These are phyloP conservation scores for Neodiprion lecontei DNA, from an alignment of 1,140 invertebrate genomes.

Conservation along the genomic window DNA sequence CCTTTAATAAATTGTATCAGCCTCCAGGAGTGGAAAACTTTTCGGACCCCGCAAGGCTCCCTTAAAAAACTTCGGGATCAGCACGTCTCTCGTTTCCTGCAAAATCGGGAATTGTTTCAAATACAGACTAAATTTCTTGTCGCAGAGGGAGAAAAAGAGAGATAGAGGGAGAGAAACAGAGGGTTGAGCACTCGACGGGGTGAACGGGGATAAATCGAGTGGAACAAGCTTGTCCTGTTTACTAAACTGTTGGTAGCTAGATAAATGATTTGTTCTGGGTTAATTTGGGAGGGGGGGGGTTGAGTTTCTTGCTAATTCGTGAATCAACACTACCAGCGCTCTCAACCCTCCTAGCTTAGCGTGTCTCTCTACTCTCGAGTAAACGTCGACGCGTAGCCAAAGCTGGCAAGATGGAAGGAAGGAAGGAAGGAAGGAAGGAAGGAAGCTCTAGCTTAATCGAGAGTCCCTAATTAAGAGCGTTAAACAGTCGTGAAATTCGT, in stretches of 20 bases:
- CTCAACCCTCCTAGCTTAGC: background rate
- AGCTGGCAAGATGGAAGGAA: slow-evolving; percentile 22
- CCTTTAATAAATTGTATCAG: slow-evolving; percentile 22
- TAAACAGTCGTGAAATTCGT: slow-evolving; percentile 52
- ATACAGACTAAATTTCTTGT: slow-evolving; percentile 17
- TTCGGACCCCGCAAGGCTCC: no score
- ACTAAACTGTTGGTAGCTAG: slow-evolving; percentile 6
- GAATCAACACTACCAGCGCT: background rate
- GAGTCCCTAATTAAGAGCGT: slow-evolving; percentile 52
- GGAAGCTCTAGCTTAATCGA: slow-evolving; percentile 38
- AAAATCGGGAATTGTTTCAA: no score
- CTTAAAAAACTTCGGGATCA: no score
- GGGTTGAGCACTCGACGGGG: no score
- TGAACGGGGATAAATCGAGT: background rate
- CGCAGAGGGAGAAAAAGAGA: background rate
- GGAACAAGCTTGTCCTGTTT: background rate
- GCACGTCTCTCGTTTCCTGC: no score
- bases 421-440: slow-evolving; percentile 20
- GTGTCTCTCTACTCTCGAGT: slow-evolving; percentile 2
- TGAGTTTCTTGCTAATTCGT: background rate
- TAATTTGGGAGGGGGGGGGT: background rate
- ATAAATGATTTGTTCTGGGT: slow-evolving; percentile 7
- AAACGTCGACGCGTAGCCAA: background rate
- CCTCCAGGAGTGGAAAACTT: background rate
- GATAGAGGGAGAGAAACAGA: no score